A percentile compares a stretch with the other conserved stretches of the same genome.
Evolutionary conservation across 1,140 invertebrate species (phyloP).

Genomic region (Eubasilissa regina): DNA sequence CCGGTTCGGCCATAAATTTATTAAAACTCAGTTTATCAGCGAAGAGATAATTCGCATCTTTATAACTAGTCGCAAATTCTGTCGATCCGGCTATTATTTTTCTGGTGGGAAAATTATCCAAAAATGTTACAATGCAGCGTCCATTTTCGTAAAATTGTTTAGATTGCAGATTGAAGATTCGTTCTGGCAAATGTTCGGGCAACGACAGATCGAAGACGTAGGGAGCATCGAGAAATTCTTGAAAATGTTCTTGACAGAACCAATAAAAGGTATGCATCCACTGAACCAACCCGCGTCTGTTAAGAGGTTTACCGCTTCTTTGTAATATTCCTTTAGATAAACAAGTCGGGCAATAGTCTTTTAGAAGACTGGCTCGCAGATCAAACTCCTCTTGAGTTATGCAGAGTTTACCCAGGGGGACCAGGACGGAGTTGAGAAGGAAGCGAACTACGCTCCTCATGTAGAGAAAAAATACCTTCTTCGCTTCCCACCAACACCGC

Average conservation of each 20-base stretch:
- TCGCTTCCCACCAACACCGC: conserved; percentile 68
- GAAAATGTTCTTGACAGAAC: conserved; percentile 72
- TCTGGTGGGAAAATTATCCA: conserved; percentile 68
- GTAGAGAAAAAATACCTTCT: conserved; percentile 62
- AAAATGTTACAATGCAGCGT: conserved; percentile 74
- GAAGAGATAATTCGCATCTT: conserved; percentile 71
- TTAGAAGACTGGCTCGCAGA: conserved; percentile 68
- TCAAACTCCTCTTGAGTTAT: conserved; percentile 72
- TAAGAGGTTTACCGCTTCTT: conserved; percentile 65
- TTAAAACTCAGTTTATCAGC: conserved; percentile 69
- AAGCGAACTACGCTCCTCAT: conserved; percentile 64
- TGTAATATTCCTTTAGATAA: conserved; percentile 66
- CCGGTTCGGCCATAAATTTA: conserved; percentile 69
- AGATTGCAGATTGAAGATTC: conserved; percentile 64
- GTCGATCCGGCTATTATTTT: conserved; percentile 66
- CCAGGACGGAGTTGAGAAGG: conserved; percentile 64
- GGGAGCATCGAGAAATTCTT: conserved; percentile 67
- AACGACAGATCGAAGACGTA: conserved; percentile 65
- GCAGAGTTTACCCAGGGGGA: conserved; percentile 64
- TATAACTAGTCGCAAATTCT: conserved; percentile 66
- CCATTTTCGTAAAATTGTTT: conserved; percentile 69
- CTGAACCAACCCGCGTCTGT: conserved; percentile 72
- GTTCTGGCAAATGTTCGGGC: conserved; percentile 69
- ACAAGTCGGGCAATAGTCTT: conserved; percentile 74
- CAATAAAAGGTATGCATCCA: conserved; percentile 73